These are phyloP conservation scores for Montipora foliosa DNA, from an alignment of 64 coral and sea anemone genomes.

Conservation along the genomic window DNA sequence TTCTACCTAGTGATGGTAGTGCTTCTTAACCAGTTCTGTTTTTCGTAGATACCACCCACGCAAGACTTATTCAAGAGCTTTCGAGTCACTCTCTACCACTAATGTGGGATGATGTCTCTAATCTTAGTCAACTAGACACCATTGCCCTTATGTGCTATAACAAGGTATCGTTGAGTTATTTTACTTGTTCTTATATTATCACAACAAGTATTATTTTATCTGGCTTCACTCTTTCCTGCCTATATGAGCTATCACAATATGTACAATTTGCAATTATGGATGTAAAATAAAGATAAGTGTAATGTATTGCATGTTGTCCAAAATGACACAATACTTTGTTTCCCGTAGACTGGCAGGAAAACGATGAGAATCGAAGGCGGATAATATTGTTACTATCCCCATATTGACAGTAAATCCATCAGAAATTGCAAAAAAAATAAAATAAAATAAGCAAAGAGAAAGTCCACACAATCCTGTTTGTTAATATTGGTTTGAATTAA, in stretches of 20 bases:
- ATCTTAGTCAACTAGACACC: not conserved
- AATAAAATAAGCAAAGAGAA: no score
- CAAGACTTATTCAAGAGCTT: not conserved
- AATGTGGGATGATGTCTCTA: not conserved
- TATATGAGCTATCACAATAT: not conserved
- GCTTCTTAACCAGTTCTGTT: not conserved
- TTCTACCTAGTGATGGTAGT: not conserved
- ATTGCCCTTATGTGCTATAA: conserved; percentile 16
- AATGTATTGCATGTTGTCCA: not conserved
- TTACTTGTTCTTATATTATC: not conserved
- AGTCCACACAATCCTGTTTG: no score
- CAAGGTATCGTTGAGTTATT: not conserved
- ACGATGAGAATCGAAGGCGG: not conserved
- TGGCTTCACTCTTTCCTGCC: not conserved
- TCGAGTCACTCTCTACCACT: not conserved
- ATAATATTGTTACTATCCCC: not conserved
- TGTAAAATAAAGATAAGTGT: not conserved
- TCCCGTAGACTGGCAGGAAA: not conserved
- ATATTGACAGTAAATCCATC: conserved; percentile 1
- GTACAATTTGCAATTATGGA: not conserved
- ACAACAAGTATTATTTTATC: not conserved
- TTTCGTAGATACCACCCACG: not conserved
- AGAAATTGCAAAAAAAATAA: not conserved
- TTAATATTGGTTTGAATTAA: no score
- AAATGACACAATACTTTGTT: not conserved